phyloP scores from a whole-genome alignment of 1,140 invertebrate genomes.

The Penaeus japonicus region DNA sequence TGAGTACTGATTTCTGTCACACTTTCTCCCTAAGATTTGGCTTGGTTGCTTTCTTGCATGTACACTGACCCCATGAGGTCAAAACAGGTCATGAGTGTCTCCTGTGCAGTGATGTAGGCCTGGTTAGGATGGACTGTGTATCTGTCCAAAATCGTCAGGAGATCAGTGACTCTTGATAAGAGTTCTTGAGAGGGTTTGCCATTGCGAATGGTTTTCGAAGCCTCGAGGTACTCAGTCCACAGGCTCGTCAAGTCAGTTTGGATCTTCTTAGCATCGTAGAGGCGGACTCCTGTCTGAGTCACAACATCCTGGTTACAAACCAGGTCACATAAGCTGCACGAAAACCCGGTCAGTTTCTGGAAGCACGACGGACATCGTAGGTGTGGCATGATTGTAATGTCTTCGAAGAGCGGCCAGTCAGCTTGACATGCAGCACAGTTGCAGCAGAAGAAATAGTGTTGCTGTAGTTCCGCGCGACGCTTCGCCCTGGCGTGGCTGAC shows the following conservation, averaged over 20 bases:
- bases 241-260: slow-evolving; percentile 27
- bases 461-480: slow-evolving; percentile 33
- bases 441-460: slow-evolving; percentile 52
- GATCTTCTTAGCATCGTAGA: slow-evolving; percentile 31
- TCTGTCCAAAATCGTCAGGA: slow-evolving; percentile 41
- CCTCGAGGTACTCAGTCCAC: slow-evolving; percentile 45
- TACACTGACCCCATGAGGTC: slow-evolving; percentile 42
- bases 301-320: slow-evolving; percentile 20
- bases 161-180: slow-evolving; percentile 6
- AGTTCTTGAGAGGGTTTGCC: slow-evolving; percentile 3
- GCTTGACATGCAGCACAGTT: slow-evolving; percentile 42
- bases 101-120: slow-evolving; percentile 48
- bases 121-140: slow-evolving; percentile 54
- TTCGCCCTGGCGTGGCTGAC: slow-evolving; percentile 45
- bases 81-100: slow-evolving; percentile 51
- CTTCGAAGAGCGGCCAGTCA: slow-evolving; percentile 49
- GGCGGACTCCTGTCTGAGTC: slow-evolving; percentile 6
- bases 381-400: slow-evolving; percentile 35
- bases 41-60: neutral
- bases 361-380: slow-evolving; percentile 44
- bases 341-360: slow-evolving; percentile 28
- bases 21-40: neutral
- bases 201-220: neutral
- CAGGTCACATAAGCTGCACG: slow-evolving; percentile 34
- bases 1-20: neutral